Base-by-base conservation (phyloP, 2,888 invertebrate species). In the Helobdella robusta region DNA sequence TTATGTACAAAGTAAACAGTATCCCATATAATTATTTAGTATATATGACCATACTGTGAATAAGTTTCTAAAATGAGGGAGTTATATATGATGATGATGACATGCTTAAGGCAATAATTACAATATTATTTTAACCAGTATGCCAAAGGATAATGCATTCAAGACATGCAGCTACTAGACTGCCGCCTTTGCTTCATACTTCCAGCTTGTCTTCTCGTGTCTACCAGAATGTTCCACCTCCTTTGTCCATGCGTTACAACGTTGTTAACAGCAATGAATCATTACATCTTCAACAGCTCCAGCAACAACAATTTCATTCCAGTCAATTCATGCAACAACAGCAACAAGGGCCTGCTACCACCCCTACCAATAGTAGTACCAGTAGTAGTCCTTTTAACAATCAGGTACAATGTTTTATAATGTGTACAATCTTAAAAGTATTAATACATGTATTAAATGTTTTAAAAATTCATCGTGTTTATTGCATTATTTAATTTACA, bases 141-240 rank as follows among this genome's bases (percentile, higher is more conserved):
- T 93, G 93, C 81, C 91, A 92, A 81, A 91, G 91, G 83, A 91
- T 92, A 73, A 89, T 91, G 34, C 89, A 89, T 76, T 87, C 88
- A 75, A 84, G 89, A 18, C 56, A 56, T 25, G 56, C 64, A 32
- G 48, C 62, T 2, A 62, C 48, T 23, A 48, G 46, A n/a, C 28
- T 62, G 32, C 48, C 62, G 2, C 54, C 64, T 28, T 56, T 64
- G 30, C 54, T 64, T 23, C 52, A 36, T 35, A 62, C 62, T 6
- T 50, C 62, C 3, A 62, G 50, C 62, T 50, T 62, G 62, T 46
- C 46, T 50, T 62, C 62, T 2, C 25, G 62, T 4, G 34, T 62
- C 34, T 62, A 62, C 62, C 62, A 62, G 32, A 62, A 62, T 44
- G 40, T 52, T 32, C 56, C 54, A n/a, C 56, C 64, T 3, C 56